phyloP scores from a whole-genome alignment of 2,113 vertebrate species.

The Struthidea cinerea region DNA sequence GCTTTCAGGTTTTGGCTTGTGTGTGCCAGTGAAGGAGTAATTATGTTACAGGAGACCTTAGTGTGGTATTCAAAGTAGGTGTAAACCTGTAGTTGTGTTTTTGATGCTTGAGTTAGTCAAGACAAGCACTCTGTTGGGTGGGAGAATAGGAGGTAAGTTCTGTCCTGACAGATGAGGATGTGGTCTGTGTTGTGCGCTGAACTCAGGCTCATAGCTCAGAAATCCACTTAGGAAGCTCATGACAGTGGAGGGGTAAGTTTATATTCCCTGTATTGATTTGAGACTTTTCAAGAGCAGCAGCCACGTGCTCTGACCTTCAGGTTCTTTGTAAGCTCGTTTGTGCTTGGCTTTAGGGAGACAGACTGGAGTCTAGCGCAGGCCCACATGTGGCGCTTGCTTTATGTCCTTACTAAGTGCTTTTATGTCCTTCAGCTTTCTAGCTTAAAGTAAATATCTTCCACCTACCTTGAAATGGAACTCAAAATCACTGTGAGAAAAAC shows the following conservation, averaged over 20 bases:
- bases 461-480: background rate
- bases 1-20: background rate
- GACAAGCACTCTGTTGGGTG: accelerated
- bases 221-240: background rate
- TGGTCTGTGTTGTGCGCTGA: background rate
- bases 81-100: background rate
- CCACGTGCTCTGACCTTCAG: background rate
- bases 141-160: background rate
- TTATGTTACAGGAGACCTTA: background rate
- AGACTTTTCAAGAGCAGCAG: background rate
- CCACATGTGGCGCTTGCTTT: background rate
- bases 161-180: background rate
- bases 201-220: background rate
- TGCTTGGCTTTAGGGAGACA: background rate
- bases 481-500: background rate
- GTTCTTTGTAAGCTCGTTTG: background rate
- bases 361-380: background rate
- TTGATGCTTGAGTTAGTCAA: background rate
- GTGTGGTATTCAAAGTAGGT: background rate
- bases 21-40: background rate
- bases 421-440: background rate
- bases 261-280: background rate
- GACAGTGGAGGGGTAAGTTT: background rate
- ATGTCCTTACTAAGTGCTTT: background rate
- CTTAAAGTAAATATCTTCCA: background rate